phyloP scores from a whole-genome alignment of 2,113 vertebrate genomes.

The Strix uralensis region DNA sequence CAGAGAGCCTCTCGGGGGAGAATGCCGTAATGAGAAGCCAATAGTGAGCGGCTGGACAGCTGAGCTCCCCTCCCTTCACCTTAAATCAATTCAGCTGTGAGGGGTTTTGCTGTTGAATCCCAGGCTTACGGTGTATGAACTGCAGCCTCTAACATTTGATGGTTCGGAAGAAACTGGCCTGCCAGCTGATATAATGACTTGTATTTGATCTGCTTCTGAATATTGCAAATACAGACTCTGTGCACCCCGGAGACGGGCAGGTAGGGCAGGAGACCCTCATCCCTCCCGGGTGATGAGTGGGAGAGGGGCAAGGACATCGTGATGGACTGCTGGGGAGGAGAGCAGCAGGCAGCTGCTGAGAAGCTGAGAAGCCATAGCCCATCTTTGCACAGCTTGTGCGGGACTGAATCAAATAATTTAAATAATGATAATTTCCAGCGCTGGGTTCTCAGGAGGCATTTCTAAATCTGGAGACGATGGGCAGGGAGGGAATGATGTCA shows the following conservation, averaged over 20 bases:
- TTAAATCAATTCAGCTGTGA: conserved; percentile 43
- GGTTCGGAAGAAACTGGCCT: not conserved
- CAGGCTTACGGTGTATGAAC: not conserved
- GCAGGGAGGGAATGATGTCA: not conserved
- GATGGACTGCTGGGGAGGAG: not conserved
- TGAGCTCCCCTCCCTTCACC: conserved; percentile 64
- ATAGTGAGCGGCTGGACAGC: conserved; percentile 81
- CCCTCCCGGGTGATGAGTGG: not conserved
- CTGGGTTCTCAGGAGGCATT: not conserved
- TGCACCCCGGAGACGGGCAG: not conserved
- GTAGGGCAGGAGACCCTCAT: not conserved
- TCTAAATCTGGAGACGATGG: not conserved
- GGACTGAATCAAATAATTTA: fast-evolving
- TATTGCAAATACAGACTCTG: not conserved
- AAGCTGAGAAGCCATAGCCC: not conserved
- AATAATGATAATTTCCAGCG: not conserved
- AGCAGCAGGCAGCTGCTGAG: not conserved
- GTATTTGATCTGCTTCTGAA: not conserved
- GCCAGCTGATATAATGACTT: not conserved
- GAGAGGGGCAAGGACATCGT: not conserved
- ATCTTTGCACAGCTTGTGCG: not conserved
- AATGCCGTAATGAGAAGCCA: conserved; percentile 95
- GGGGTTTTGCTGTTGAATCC: conserved; percentile 25
- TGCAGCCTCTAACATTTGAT: not conserved
- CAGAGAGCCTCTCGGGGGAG: conserved; percentile 79